These are phyloP conservation scores for Rhagoletis zephyria DNA, from an alignment of 1,140 invertebrate genomes.

Conservation along the genomic window DNA sequence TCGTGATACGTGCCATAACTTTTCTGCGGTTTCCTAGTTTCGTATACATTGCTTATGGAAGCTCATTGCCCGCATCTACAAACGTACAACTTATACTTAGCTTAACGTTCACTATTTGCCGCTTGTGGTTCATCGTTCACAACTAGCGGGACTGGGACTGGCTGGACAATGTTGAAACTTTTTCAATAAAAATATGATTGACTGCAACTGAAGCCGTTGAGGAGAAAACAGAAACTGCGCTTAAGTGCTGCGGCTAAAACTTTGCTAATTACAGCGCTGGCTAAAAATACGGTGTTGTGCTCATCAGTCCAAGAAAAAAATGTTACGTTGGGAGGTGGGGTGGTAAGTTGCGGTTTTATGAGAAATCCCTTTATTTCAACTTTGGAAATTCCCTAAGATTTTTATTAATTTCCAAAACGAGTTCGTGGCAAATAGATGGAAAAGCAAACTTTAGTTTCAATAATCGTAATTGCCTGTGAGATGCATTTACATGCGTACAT, in stretches of 20 bases:
- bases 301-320: background rate
- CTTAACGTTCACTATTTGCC: background rate
- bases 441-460: background rate
- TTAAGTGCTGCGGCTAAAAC: slow-evolving; percentile 5
- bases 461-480: no score
- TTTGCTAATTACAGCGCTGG: slow-evolving; percentile 27
- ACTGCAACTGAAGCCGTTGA: slow-evolving; percentile 11
- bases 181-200: slow-evolving; percentile 47
- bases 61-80: background rate
- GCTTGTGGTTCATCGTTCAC: background rate
- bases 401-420: background rate
- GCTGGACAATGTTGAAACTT: background rate
- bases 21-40: background rate
- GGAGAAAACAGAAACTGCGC: slow-evolving; percentile 13
- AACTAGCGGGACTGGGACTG: background rate
- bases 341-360: background rate
- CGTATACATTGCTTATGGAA: background rate
- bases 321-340: background rate
- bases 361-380: background rate
- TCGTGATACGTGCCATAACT: background rate
- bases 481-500: no score
- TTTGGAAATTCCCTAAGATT: background rate
- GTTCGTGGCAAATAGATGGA: background rate
- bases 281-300: background rate
- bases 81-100: background rate